A percentile compares a stretch with the other conserved stretches of the same genome.
These are phyloP conservation scores for Julus scanicus DNA, from an alignment of 2,888 invertebrate genomes.

Conservation along the genomic window DNA sequence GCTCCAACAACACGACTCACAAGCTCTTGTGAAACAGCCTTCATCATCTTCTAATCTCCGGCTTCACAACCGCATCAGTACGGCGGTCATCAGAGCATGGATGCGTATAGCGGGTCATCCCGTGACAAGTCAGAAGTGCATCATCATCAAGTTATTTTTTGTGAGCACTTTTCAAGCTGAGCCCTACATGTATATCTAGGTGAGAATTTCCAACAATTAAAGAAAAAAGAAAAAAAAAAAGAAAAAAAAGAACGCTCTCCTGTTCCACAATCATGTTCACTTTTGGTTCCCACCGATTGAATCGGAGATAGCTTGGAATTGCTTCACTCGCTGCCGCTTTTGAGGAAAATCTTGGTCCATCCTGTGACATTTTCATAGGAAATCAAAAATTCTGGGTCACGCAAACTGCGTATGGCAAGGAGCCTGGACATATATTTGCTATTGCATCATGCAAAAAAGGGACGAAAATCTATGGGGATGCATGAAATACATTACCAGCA, in stretches of 20 bases:
- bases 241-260: not conserved
- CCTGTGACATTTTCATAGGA: not conserved
- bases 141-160: not conserved
- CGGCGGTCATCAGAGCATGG: conserved; percentile 30
- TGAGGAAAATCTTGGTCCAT: not conserved
- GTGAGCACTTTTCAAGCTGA: not conserved
- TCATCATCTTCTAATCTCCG: not conserved
- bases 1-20: not conserved
- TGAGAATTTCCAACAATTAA: conserved; percentile 31
- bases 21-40: not conserved
- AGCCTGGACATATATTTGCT: not conserved
- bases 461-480: conserved; percentile 30
- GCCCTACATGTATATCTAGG: not conserved
- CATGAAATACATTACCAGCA: not conserved
- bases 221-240: too few species aligned
- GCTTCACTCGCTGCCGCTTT: not conserved
- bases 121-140: conserved; percentile 44
- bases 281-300: not conserved
- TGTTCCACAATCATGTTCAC: conserved; percentile 4
- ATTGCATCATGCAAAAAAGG: not conserved
- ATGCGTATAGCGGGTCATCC: conserved; percentile 44
- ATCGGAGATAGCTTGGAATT: not conserved
- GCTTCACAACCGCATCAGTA: not conserved
- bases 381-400: not conserved
- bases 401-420: not conserved